phyloP scores from a whole-genome alignment of 2,797 vertebrate genomes.

The Diplodus sargus region DNA sequence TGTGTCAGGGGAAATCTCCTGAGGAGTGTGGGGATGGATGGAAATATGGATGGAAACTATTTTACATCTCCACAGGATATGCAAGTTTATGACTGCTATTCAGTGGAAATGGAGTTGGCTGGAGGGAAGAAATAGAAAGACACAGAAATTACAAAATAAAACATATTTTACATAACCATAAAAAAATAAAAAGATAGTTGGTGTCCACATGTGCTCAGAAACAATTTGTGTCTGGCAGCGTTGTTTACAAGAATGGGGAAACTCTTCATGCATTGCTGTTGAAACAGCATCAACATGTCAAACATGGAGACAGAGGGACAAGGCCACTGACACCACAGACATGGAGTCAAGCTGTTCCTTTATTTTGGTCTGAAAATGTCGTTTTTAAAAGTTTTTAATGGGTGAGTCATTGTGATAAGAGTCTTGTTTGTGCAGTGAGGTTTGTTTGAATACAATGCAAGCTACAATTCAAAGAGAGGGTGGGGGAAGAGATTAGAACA shows the following conservation, averaged over 20 bases:
- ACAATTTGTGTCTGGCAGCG: not conserved
- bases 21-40: not conserved
- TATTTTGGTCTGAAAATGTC: slow-evolving; percentile 9
- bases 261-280: not conserved
- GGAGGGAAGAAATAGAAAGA: not conserved
- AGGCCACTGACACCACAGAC: slow-evolving; percentile 37
- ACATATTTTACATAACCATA: slow-evolving; percentile 34
- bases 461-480: not conserved
- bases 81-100: not conserved
- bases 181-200: not conserved
- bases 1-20: not conserved
- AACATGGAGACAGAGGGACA: not conserved
- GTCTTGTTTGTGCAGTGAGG: slow-evolving; percentile 4
- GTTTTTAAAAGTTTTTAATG: not conserved
- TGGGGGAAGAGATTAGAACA: no score
- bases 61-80: slow-evolving; percentile 13
- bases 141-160: not conserved
- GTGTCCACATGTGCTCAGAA: not conserved
- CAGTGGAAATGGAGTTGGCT: not conserved
- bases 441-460: not conserved
- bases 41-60: not conserved
- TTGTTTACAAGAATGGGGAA: slow-evolving; percentile 43
- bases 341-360: not conserved
- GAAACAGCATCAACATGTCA: slow-evolving; percentile 58
- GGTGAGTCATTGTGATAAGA: not conserved